These are phyloP conservation scores for Fulmarus glacialis DNA, from an alignment of 2,113 vertebrate species.

Conservation along the genomic window DNA sequence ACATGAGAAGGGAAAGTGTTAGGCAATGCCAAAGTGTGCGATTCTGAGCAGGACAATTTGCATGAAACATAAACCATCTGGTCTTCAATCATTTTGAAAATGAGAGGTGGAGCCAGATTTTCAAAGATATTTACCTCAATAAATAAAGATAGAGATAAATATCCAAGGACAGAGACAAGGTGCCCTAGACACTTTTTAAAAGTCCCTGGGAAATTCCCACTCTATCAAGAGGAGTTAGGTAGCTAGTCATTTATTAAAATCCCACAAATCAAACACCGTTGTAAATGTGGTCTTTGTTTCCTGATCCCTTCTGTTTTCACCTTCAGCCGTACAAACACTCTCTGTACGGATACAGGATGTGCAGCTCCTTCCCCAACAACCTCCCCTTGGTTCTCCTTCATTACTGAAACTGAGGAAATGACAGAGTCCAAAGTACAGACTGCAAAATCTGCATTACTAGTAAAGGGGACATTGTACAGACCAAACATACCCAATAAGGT, in stretches of 20 bases:
- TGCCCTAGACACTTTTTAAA: not conserved
- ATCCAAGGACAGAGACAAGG: not conserved
- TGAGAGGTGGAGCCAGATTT: not conserved
- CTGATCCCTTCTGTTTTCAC: not conserved
- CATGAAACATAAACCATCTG: not conserved
- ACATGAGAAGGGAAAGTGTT: not conserved
- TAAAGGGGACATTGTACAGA: not conserved
- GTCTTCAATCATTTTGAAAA: not conserved
- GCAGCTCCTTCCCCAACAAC: not conserved
- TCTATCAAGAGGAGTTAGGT: not conserved
- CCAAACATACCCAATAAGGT: not conserved
- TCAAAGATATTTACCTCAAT: not conserved
- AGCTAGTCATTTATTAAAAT: not conserved
- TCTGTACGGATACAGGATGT: not conserved
- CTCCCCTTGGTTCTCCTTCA: not conserved
- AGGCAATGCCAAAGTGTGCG: accelerated
- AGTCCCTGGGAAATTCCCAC: not conserved
- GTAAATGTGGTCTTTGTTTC: not conserved
- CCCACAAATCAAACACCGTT: not conserved
- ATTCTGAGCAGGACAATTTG: not conserved
- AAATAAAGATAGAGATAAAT: not conserved
- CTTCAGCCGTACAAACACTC: not conserved
- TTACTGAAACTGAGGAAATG: not conserved
- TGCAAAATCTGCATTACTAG: not conserved
- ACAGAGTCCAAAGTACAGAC: not conserved